Evolutionary conservation across 92 coral and sea anemone genomes (phyloP).

Genomic region (Epizoanthus scotinus): DNA sequence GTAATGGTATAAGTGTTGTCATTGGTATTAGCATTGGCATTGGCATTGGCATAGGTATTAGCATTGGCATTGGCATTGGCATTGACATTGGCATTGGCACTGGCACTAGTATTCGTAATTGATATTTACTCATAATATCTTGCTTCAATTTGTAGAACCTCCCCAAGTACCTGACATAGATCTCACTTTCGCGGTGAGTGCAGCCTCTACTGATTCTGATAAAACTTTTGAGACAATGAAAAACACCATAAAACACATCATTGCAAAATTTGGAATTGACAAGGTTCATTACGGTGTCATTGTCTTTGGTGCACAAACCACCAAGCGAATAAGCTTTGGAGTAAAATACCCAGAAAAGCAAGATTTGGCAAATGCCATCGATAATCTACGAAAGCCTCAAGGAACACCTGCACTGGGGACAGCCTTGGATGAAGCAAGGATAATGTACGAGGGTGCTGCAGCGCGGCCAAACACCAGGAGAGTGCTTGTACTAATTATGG

Average conservation of each 20-base stretch:
- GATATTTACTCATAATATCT: not conserved
- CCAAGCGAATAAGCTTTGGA: slow-evolving; percentile 14
- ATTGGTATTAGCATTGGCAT: too few relatives aligned
- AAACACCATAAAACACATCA: slow-evolving; percentile 1
- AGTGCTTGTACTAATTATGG: slow-evolving; percentile 53
- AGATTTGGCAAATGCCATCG: not conserved
- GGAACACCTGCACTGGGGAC: slow-evolving; percentile 39
- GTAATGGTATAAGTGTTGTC: too few relatives aligned
- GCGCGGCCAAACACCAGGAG: slow-evolving; percentile 52
- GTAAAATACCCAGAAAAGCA: not conserved
- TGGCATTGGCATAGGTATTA: too few relatives aligned
- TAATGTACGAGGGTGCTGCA: slow-evolving; percentile 13
- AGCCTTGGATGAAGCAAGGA: slow-evolving; percentile 41
- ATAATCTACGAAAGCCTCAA: slow-evolving; percentile 26
- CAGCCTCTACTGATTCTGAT: slow-evolving; percentile 5
- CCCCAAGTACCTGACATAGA: not conserved
- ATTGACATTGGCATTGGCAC: too few relatives aligned
- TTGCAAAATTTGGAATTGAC: slow-evolving; percentile 23
- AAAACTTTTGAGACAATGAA: slow-evolving; percentile 26
- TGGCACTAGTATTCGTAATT: not conserved
- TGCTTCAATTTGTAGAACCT: not conserved
- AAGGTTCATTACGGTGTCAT: slow-evolving; percentile 23
- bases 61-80: too few relatives aligned
- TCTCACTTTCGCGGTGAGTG: slow-evolving; percentile 26
- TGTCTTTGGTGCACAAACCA: slow-evolving; percentile 14